These are phyloP conservation scores for Grammomys dolichurus DNA, from an alignment of 2,113 vertebrate genomes.

Conservation along the genomic window DNA sequence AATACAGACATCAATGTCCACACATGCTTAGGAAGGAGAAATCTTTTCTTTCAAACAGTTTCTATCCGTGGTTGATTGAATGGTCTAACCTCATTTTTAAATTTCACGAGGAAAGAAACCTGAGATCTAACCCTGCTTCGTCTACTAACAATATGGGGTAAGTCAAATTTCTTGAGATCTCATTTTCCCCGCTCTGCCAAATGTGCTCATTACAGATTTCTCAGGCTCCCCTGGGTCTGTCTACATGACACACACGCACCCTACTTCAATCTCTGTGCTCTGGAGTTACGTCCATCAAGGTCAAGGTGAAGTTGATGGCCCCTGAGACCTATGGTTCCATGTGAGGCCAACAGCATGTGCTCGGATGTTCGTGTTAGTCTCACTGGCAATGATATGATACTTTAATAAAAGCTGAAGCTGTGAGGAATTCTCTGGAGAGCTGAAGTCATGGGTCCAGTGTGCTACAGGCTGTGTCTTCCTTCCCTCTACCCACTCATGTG, in stretches of 20 bases:
- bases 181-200: background rate
- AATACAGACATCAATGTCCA: background rate
- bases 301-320: background rate
- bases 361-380: background rate
- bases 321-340: background rate
- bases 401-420: background rate
- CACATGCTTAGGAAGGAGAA: background rate
- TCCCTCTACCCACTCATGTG: no score
- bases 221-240: background rate
- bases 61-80: background rate
- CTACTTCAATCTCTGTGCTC: accelerated
- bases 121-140: no score
- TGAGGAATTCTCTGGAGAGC: background rate
- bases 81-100: background rate
- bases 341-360: background rate
- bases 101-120: background rate
- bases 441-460: accelerated
- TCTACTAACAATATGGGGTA: background rate
- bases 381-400: accelerated
- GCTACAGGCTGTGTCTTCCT: accelerated
- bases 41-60: background rate
- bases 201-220: background rate
- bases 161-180: background rate
- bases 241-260: background rate
- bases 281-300: background rate